Percentiles rank a stretch among this genome's conserved stretches.
These are phyloP conservation scores for Apodemus agrarius DNA, from an alignment of 2,797 vertebrate species.

Conservation along the genomic window DNA sequence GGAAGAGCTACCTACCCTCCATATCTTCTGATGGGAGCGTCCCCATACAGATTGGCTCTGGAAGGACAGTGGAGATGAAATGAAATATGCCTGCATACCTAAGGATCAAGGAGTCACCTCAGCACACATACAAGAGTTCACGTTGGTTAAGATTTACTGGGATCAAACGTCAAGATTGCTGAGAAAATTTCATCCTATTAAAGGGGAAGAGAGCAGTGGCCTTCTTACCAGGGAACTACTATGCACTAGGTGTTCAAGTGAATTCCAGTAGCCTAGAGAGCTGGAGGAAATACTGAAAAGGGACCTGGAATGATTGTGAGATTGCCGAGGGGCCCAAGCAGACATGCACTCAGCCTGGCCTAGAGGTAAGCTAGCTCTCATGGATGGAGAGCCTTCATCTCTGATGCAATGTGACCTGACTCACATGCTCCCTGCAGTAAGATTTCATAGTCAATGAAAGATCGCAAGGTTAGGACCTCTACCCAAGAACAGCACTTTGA, in stretches of 20 bases:
- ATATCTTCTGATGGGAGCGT: background rate
- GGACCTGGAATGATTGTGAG: background rate
- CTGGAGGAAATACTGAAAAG: background rate
- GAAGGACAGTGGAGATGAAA: background rate
- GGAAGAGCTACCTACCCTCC: background rate
- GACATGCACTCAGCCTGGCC: background rate
- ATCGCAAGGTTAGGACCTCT: slow-evolving; percentile 4
- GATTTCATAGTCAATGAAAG: slow-evolving; percentile 5
- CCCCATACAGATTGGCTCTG: background rate
- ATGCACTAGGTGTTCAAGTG: background rate
- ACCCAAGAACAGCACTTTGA: background rate
- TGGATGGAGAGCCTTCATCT: background rate
- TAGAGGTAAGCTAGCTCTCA: background rate
- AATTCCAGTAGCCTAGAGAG: slow-evolving; percentile 44
- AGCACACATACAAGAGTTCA: slow-evolving; percentile 5
- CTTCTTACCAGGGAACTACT: background rate
- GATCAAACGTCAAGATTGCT: slow-evolving; percentile 31
- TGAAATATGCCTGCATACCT: background rate
- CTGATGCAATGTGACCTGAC: background rate
- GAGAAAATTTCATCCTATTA: slow-evolving; percentile 60
- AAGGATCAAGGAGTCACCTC: slow-evolving; percentile 31
- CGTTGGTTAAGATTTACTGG: slow-evolving; percentile 27
- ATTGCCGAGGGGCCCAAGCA: background rate
- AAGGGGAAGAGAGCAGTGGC: slow-evolving; percentile 24
- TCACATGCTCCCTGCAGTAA: background rate